Percentiles rank a stretch among this genome's conserved stretches.
Evolutionary conservation across 1,140 invertebrate species (phyloP).

Genomic region (Drosophila tristis): DNA sequence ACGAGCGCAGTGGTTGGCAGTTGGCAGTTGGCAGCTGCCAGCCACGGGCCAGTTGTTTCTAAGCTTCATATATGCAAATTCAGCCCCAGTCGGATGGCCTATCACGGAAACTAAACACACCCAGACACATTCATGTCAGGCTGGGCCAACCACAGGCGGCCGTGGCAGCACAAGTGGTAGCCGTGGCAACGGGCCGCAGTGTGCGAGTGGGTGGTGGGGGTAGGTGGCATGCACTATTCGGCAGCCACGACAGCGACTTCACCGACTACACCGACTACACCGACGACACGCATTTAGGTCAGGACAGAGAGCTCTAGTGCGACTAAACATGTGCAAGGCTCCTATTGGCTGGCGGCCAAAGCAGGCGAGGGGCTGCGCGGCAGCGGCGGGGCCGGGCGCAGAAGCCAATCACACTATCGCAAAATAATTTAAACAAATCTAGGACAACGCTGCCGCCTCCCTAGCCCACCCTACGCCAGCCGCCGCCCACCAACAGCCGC

Average conservation of each 20-base stretch:
- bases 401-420: slow-evolving; percentile 84
- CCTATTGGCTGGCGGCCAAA: slow-evolving; percentile 70
- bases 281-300: slow-evolving; percentile 73
- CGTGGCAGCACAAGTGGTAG: slow-evolving; percentile 1
- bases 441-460: slow-evolving; percentile 54
- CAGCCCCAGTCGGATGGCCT: slow-evolving; percentile 57
- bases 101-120: slow-evolving; percentile 72
- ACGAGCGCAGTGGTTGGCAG: not conserved
- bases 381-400: slow-evolving; percentile 39
- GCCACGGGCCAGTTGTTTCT: slow-evolving; percentile 26
- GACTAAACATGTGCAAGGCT: slow-evolving; percentile 79
- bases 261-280: slow-evolving; percentile 5
- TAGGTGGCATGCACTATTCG: slow-evolving; percentile 65
- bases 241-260: slow-evolving; percentile 35
- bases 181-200: not conserved
- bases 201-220: no score
- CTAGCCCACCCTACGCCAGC: not conserved
- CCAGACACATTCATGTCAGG: slow-evolving; percentile 32
- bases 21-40: not conserved
- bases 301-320: slow-evolving; percentile 53
- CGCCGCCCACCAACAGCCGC: slow-evolving; percentile 12
- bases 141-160: slow-evolving; percentile 42
- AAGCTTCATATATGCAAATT: slow-evolving; percentile 67
- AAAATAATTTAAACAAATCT: slow-evolving; percentile 84
- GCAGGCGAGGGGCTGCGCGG: slow-evolving; percentile 25